These are phyloP conservation scores for Hyphantria cunea DNA, from an alignment of 1,140 invertebrate species.

Conservation along the genomic window DNA sequence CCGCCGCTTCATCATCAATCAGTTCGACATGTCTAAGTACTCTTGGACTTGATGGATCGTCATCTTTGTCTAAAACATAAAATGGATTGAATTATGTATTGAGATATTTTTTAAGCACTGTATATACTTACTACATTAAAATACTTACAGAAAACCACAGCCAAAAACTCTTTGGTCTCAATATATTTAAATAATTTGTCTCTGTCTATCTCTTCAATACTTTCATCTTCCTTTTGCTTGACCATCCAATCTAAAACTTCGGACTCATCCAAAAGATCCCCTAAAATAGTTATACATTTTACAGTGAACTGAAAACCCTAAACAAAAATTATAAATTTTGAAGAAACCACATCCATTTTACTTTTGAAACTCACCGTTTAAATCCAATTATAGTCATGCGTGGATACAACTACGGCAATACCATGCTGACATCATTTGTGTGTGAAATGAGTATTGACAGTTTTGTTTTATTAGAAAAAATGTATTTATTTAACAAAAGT, in stretches of 20 bases:
- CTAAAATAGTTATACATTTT: conserved; percentile 83
- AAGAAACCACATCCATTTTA: conserved; percentile 81
- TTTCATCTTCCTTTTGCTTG: conserved; percentile 95
- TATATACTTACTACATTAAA: no score
- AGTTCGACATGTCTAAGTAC: conserved; percentile 92
- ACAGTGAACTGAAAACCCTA: conserved; percentile 54
- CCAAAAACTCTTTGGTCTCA: conserved; percentile 95
- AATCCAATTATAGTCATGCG: conserved; percentile 75
- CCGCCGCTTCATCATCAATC: conserved; percentile 94
- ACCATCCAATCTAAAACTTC: conserved; percentile 95
- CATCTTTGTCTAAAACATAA: conserved; percentile 89
- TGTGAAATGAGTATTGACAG: conserved; percentile 69
- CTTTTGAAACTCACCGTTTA: conserved; percentile 72
- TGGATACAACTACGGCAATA: conserved; percentile 72
- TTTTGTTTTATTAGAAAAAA: conserved; percentile 66
- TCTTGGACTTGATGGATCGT: conserved; percentile 89
- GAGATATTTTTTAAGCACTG: no score
- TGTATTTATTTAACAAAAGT: conserved; percentile 78
- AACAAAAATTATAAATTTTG: conserved; percentile 40
- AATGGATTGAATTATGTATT: neutral
- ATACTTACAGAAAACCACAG: conserved; percentile 95
- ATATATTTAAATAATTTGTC: conserved; percentile 93
- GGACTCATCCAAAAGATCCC: conserved; percentile 91
- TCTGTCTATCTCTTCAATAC: conserved; percentile 95
- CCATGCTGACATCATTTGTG: conserved; percentile 79